Base-by-base conservation (phyloP, 2,113 vertebrate species). In the Tursiops truncatus region DNA sequence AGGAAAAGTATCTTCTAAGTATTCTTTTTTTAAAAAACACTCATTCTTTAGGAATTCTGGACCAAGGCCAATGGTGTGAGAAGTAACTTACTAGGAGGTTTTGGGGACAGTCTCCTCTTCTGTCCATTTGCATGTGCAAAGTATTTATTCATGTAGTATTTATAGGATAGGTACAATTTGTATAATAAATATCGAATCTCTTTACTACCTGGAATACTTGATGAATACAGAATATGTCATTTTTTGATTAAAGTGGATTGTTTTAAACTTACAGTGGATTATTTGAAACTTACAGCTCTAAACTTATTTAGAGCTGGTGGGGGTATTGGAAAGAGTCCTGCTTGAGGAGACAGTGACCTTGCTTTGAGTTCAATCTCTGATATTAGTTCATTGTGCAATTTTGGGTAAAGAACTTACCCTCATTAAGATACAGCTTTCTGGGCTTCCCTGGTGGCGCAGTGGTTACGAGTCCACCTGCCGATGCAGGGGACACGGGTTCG, bases 21-120 rank as follows among this genome's bases (percentile, higher is more conserved):
- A 44, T 36, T 73, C 14, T 71, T 47, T 56, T 31, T 44, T 85
- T 44, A 3, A 58, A 74, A 74, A 74, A 31, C 15, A 73, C 2
- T 97, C 14, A 41, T 5, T 62, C 70, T 81, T 60, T 63, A 94
- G 85, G 14, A 94, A 94, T 88, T 97, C 62, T 93, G 47, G 97
- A 71, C 31, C 44, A 89, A 90, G 28, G 23, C 4, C 76, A 58
- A 14, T 41, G 12, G n/a, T 44, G 20, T 36, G n/a, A 71, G 26
- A 96, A 73, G 13, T 76, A 71, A 92, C 20, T 44, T 77, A 26
- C 58, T 56, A 91, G 85, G 31, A 4, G 14, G 18, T 38, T 93
- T 77, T 77, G 33, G 25, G 26, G 12, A 31, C 31, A 38, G 56
- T 73, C 47, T 85, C 31, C 17, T 91, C 8, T 50, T 91, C 76